phyloP scores from a whole-genome alignment of 2,888 invertebrate species.

The Nipponacmea schrenckii region DNA sequence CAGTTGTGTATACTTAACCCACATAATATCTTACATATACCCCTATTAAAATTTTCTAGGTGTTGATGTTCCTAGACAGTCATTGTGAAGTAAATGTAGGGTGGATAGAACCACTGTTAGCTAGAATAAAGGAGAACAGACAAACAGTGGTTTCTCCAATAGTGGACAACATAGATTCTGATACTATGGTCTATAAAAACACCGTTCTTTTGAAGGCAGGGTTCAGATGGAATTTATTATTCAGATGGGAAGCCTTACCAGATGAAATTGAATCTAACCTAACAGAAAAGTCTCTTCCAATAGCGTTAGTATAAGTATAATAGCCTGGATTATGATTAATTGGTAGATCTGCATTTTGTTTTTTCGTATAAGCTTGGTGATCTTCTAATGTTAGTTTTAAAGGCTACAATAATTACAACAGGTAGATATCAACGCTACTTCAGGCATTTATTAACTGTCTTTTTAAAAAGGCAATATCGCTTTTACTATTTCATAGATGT shows the following conservation, averaged over 20 bases:
- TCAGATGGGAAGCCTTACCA: conserved; percentile 91
- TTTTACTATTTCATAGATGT: background rate
- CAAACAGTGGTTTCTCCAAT: conserved; percentile 80
- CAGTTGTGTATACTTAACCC: too few species aligned
- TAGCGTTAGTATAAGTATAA: background rate
- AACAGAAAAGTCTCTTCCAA: background rate
- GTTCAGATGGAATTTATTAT: conserved; percentile 97
- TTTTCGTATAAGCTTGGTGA: too few species aligned
- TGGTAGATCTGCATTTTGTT: too few species aligned
- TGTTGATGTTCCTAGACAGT: conserved; percentile 91
- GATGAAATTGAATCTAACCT: conserved; percentile 35
- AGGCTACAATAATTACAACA: too few species aligned
- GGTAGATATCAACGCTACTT: too few species aligned
- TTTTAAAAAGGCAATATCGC: too few species aligned
- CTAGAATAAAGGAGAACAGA: conserved; percentile 76
- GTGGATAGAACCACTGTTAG: conserved; percentile 89
- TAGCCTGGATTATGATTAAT: too few species aligned
- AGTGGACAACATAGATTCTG: conserved; percentile 94
- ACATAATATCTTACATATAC: too few species aligned
- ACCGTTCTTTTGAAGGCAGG: conserved; percentile 89
- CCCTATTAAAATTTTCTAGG: conserved; percentile 69
- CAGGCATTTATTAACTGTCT: too few species aligned
- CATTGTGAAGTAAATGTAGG: conserved; percentile 92
- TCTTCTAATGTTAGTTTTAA: too few species aligned
- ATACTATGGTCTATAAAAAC: conserved; percentile 88